Conservation (phyloP, 2,797 vertebrate species). For the Myotis pilosus region DNA sequence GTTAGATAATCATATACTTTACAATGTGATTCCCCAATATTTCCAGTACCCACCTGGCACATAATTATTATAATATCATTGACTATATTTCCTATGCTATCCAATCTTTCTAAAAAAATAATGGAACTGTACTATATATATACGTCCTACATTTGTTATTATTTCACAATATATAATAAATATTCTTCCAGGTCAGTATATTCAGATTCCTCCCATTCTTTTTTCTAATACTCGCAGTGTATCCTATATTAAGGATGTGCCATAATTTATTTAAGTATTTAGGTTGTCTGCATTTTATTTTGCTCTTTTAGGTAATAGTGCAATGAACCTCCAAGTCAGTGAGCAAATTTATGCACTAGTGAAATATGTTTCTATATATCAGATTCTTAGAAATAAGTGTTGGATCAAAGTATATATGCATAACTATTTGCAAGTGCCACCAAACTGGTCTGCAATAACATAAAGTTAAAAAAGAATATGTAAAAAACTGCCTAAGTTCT, state of each 20-base stretch:
- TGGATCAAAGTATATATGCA: not conserved
- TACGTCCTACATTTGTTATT: not conserved
- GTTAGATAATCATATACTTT: not conserved
- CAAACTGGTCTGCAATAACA: not conserved
- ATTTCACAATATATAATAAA: conserved; percentile 20
- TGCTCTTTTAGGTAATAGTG: conserved; percentile 16
- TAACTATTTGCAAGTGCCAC: conserved; percentile 4
- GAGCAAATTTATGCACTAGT: not conserved
- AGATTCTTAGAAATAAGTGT: conserved; percentile 9
- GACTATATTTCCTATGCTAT: not conserved
- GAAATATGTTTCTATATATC: not conserved
- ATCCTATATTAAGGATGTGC: not conserved
- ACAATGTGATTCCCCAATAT: not conserved
- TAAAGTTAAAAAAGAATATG: not conserved
- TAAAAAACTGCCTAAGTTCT: not conserved
- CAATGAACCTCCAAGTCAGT: not conserved
- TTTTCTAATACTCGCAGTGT: not conserved
- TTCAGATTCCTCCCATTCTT: not conserved
- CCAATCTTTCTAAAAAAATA: not conserved
- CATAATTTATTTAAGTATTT: not conserved
- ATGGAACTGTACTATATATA: not conserved
- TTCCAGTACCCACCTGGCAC: not conserved
- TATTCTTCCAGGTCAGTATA: not conserved
- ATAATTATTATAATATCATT: not conserved
- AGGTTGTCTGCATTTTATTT: not conserved